phyloP scores from a whole-genome alignment of 2,888 invertebrate genomes.

The Agonopterix subpropinquella region DNA sequence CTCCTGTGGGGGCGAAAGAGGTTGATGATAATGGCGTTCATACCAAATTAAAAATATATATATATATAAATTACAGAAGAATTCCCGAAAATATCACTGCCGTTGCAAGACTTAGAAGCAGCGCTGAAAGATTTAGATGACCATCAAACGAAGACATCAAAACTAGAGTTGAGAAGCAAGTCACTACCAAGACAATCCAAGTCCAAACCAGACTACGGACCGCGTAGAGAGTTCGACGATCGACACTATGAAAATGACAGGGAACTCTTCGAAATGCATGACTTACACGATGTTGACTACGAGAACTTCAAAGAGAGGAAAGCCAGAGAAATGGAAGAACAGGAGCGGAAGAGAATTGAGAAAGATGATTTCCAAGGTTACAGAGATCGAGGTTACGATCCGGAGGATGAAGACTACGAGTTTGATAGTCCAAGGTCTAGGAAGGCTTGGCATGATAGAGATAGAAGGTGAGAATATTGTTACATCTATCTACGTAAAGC shows the following conservation, averaged over 20 bases:
- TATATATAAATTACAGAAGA: conserved; percentile 37
- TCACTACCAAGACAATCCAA: conserved; percentile 56
- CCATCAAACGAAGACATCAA: conserved; percentile 48
- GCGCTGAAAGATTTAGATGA: conserved; percentile 57
- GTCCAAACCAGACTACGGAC: conserved; percentile 45
- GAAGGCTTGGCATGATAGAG: conserved; percentile 31
- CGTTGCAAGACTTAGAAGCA: conserved; percentile 61
- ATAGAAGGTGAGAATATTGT: conserved; percentile 22
- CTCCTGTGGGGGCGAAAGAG: neutral
- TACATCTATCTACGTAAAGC: too few species aligned
- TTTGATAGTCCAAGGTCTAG: conserved; percentile 45
- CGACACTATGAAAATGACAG: conserved; percentile 46
- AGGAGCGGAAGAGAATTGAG: conserved; percentile 31
- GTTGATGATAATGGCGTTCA: too few species aligned
- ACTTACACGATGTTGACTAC: conserved; percentile 58
- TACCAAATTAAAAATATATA: neutral
- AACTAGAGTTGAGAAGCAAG: conserved; percentile 49
- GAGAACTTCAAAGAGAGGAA: conserved; percentile 70
- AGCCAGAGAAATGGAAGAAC: conserved; percentile 39
- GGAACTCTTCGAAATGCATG: conserved; percentile 64
- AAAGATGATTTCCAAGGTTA: conserved; percentile 34
- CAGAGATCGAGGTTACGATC: conserved; percentile 56
- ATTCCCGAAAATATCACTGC: conserved; percentile 63
- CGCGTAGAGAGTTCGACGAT: conserved; percentile 46
- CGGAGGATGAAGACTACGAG: conserved; percentile 62